phyloP scores from a whole-genome alignment of 30 jellyfish, hydroid and myxozoan genomes.

The Chironex yamaguchii region DNA sequence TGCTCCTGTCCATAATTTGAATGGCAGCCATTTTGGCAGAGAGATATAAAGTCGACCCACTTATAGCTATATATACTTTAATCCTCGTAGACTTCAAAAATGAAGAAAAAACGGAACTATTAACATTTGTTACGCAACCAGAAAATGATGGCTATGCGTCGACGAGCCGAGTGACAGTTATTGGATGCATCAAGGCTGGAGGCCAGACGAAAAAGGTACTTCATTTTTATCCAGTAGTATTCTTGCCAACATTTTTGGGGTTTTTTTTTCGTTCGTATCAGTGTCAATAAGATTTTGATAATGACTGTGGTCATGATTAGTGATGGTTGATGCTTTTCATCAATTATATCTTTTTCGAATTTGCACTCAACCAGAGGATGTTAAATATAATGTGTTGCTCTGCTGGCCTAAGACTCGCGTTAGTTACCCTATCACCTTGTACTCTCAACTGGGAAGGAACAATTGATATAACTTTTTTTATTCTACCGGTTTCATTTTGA shows the following conservation, averaged over 20 bases:
- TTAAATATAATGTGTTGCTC: neutral
- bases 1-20: too few relatives aligned
- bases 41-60: too few relatives aligned
- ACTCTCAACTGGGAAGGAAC: too few relatives aligned
- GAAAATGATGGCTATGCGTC: constrained; percentile 45
- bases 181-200: constrained; percentile 86
- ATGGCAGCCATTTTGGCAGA: too few relatives aligned
- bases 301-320: too few relatives aligned
- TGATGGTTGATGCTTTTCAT: too few relatives aligned
- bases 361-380: neutral
- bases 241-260: neutral
- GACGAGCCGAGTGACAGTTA: constrained; percentile 20
- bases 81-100: constrained; percentile 56
- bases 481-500: too few relatives aligned
- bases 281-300: too few relatives aligned
- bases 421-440: too few relatives aligned
- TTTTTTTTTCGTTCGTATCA: neutral
- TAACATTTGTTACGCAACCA: constrained; percentile 69
- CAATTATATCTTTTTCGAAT: too few relatives aligned
- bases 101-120: constrained; percentile 28
- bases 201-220: constrained; percentile 76
- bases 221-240: neutral
- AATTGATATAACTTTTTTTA: too few relatives aligned
- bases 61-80: too few relatives aligned
- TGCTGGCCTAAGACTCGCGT: neutral